These are phyloP conservation scores for Isichthys henryi DNA, from an alignment of 2,113 vertebrate species.

Conservation along the genomic window DNA sequence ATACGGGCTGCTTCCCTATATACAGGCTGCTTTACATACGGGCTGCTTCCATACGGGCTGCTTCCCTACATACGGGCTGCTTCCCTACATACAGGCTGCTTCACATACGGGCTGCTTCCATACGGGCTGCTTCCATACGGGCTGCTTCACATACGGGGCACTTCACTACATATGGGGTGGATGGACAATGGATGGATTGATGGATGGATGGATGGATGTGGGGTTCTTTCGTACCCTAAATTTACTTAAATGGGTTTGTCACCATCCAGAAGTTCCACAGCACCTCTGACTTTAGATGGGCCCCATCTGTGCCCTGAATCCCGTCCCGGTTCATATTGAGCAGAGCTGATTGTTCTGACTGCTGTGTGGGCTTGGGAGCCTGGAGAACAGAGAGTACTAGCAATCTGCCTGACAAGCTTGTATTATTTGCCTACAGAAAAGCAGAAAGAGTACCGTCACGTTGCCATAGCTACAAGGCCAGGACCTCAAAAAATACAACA, in stretches of 20 bases:
- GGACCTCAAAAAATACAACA: not conserved
- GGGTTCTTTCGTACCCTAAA: not conserved
- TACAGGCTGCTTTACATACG: no score
- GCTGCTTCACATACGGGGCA: not conserved
- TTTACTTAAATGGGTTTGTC: not conserved
- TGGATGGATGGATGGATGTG: not conserved
- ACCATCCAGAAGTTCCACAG: not conserved
- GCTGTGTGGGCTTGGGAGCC: not conserved
- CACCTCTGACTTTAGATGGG: not conserved
- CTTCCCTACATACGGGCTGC: no score
- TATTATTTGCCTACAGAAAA: not conserved
- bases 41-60: no score
- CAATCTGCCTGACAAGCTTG: not conserved
- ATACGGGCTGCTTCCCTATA: no score
- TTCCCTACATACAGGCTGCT: no score
- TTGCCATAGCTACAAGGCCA: not conserved
- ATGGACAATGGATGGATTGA: not conserved
- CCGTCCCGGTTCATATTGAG: not conserved
- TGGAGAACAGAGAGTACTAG: not conserved
- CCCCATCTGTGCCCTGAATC: not conserved
- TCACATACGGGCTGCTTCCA: no score
- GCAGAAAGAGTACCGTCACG: not conserved
- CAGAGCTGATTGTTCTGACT: constrained; percentile 3
- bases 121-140: no score
- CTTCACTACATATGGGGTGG: not conserved